Evolutionary conservation across 2,113 vertebrate genomes (phyloP).

Genomic region (Fulmarus glacialis): DNA sequence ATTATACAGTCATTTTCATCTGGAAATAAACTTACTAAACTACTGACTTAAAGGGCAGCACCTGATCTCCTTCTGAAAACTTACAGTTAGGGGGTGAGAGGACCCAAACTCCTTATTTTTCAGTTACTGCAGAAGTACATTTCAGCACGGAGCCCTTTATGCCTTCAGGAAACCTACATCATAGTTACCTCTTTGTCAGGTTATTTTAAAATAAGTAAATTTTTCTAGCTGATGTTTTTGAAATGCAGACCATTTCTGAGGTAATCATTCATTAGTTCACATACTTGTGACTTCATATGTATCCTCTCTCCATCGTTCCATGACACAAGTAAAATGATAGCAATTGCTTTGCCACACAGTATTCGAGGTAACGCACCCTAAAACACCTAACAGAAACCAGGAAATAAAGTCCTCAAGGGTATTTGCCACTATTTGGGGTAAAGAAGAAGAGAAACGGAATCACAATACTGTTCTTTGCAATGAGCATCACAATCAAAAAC

Average conservation of each 20-base stretch:
- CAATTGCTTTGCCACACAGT: background rate
- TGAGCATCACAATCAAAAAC: background rate
- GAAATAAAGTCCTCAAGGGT: background rate
- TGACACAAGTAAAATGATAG: rapidly evolving
- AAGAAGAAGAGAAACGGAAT: background rate
- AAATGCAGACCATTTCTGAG: background rate
- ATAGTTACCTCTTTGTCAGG: background rate
- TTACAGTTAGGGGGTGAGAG: background rate
- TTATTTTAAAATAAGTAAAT: background rate
- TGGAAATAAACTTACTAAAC: background rate
- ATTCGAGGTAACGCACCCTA: background rate
- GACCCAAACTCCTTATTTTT: background rate
- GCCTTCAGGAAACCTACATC: background rate
- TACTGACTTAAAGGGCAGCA: background rate
- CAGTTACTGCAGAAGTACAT: background rate
- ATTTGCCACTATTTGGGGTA: background rate
- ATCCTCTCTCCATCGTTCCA: background rate
- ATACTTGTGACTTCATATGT: background rate
- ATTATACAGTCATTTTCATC: background rate
- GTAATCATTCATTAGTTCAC: background rate
- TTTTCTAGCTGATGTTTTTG: background rate
- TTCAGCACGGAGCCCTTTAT: background rate
- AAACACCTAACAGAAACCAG: background rate
- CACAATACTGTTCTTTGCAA: background rate
- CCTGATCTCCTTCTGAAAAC: background rate